These are phyloP conservation scores for Drosophila ogumai DNA, from an alignment of 1,140 invertebrate genomes.

Conservation along the genomic window DNA sequence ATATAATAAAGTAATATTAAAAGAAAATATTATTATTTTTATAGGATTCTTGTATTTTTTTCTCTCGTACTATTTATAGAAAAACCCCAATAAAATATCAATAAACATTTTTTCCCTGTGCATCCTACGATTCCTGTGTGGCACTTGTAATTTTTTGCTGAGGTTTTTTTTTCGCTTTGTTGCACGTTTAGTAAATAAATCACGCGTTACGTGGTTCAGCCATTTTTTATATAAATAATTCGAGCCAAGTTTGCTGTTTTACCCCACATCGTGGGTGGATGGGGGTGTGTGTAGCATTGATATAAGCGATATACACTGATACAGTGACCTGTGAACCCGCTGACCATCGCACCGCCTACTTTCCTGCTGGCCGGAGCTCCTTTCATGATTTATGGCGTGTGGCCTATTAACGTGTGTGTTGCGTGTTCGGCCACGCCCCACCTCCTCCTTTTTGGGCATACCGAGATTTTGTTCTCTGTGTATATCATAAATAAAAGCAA, in stretches of 20 bases:
- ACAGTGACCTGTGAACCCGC: slow-evolving; percentile 50
- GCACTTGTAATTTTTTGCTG: slow-evolving; percentile 79
- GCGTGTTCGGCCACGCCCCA: slow-evolving; percentile 37
- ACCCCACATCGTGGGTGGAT: slow-evolving; percentile 7
- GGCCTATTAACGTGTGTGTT: slow-evolving; percentile 69
- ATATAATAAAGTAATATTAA: background rate
- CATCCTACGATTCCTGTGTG: slow-evolving; percentile 20
- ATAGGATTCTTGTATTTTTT: no score
- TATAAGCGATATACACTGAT: slow-evolving; percentile 49
- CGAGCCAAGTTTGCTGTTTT: slow-evolving; percentile 63
- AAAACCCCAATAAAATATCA: background rate
- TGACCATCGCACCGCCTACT: slow-evolving; percentile 50
- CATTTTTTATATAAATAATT: slow-evolving; percentile 83
- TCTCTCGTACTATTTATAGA: no score
- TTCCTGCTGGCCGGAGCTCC: slow-evolving; percentile 11
- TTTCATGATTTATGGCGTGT: slow-evolving; percentile 79
- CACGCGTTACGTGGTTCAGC: slow-evolving; percentile 72
- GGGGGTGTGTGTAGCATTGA: slow-evolving; percentile 37
- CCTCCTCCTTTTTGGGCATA: background rate
- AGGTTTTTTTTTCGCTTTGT: slow-evolving; percentile 68
- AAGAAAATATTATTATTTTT: no score
- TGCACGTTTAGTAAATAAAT: slow-evolving; percentile 84
- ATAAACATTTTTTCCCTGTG: background rate
- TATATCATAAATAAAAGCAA: slow-evolving; percentile 78
- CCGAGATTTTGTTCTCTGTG: slow-evolving; percentile 26